A percentile compares a stretch with the other conserved stretches of the same genome.
Evolutionary conservation across 2,113 vertebrate species (phyloP).

Genomic region (Tretioscincus oriximinensis): DNA sequence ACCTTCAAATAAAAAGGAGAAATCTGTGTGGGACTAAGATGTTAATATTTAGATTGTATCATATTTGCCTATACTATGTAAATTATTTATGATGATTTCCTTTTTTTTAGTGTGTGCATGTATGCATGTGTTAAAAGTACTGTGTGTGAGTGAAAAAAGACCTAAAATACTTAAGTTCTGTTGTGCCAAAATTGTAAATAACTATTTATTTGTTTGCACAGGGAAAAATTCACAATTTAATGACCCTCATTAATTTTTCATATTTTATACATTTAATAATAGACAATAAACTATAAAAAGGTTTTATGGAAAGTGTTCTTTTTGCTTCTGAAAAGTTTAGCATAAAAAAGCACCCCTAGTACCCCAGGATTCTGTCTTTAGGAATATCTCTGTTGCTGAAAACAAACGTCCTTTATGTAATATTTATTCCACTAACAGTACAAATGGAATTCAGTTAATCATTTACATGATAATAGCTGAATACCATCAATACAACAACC

Average conservation of each 20-base stretch:
- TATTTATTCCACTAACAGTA: not conserved
- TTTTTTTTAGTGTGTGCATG: slow-evolving; percentile 43
- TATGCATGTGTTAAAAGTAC: not conserved
- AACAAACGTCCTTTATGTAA: not conserved
- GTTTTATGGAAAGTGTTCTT: slow-evolving; percentile 70
- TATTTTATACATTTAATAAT: slow-evolving; percentile 68
- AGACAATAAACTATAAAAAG: slow-evolving; percentile 79
- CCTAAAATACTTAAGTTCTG: slow-evolving; percentile 69
- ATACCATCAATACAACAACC: not conserved
- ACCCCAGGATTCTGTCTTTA: not conserved
- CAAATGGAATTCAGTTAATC: not conserved
- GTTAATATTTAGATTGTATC: slow-evolving; percentile 95
- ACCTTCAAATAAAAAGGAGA: slow-evolving; percentile 43
- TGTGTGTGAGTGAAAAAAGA: slow-evolving; percentile 28
- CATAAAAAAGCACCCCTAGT: not conserved
- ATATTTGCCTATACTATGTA: slow-evolving; percentile 90
- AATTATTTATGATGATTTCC: slow-evolving; percentile 90
- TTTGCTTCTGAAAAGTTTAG: slow-evolving; percentile 66
- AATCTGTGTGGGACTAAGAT: slow-evolving; percentile 72
- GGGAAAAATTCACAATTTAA: slow-evolving; percentile 77
- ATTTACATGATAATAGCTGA: not conserved
- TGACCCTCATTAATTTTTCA: slow-evolving; percentile 70
- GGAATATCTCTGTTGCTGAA: not conserved
- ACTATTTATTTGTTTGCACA: slow-evolving; percentile 97
- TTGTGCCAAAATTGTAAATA: slow-evolving; percentile 92